Conservation (phyloP, 2,113 vertebrate species). For the Otus sunia region DNA sequence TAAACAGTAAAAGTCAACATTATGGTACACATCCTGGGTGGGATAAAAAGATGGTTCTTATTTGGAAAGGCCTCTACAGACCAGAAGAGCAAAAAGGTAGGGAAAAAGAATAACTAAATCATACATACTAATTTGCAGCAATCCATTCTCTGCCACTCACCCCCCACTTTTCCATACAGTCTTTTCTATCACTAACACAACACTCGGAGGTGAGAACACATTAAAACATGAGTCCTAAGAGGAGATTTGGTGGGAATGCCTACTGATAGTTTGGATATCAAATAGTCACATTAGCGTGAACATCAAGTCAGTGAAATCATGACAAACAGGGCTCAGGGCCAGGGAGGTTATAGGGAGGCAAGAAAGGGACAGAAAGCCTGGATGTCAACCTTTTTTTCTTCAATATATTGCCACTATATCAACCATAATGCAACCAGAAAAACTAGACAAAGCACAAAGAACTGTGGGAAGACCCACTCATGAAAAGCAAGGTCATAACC, state of each 20-base stretch:
- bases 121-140: neutral
- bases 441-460: neutral
- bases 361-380: neutral
- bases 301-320: neutral
- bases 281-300: neutral
- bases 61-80: neutral
- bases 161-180: neutral
- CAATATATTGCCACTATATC: neutral
- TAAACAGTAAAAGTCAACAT: neutral
- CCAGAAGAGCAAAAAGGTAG: neutral
- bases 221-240: neutral
- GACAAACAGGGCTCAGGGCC: neutral
- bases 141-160: neutral
- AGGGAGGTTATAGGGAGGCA: neutral
- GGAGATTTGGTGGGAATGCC: neutral
- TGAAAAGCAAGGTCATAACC: neutral
- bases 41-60: neutral
- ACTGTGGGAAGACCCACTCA: neutral
- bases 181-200: neutral
- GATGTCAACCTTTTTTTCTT: neutral
- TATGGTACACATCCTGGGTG: fast-evolving
- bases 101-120: neutral
- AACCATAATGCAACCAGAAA: neutral
- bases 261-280: neutral
- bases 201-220: neutral